Base-by-base conservation (phyloP, 2,113 vertebrate genomes). In the Motacilla tschutschensis region DNA sequence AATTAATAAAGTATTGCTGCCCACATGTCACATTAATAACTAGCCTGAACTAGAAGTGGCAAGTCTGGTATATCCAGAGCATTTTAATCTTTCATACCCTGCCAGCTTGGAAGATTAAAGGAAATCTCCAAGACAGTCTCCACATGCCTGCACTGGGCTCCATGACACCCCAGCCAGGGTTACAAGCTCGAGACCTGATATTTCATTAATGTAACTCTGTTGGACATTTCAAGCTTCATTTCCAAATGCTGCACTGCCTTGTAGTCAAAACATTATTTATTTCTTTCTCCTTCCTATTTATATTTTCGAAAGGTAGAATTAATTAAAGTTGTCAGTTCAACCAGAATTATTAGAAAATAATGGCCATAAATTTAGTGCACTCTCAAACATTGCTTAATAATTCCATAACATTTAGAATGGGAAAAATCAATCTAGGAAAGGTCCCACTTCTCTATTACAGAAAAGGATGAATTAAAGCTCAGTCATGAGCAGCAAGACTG, bases 1-100 rank as follows among this genome's bases (percentile, higher is more conserved):
- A 95, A 95, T 96, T 96, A 94, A 94, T 94, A 91, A 93, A 94
- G 63, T 74, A 91, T 65, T 81, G 77, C 90, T 91, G 67, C 79
- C 90, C 86, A 91, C 77, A 73, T 7, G 64, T 74, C 83, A 89
- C 87, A 87, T 96, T 90, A 96, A 94, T 94, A 93, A 95, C 79
- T 41, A 76, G 78, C 35, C 85, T 73, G 73, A 93, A 89, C 74
- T 38, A 70, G 80, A 91, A 71, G 73, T 83, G 79, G 90, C 87
- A 94, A 76, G n/a, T 35, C 59, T 82, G 82, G 77, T 78, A 83
- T 64, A 87, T 70, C 80, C 83, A 67, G 60, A 38, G 63, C 77
- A 69, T 93, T 94, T 94, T 93, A 89, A 94, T 94, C 85, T 83
- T 85, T 90, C 74, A 76, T 35, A 67, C 35, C 69, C 26, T 73